Evolutionary conservation across 2,113 vertebrate species (phyloP), one percentile per base, ranked within the genome.

Genomic region (Hiodon tergisus): DNA sequence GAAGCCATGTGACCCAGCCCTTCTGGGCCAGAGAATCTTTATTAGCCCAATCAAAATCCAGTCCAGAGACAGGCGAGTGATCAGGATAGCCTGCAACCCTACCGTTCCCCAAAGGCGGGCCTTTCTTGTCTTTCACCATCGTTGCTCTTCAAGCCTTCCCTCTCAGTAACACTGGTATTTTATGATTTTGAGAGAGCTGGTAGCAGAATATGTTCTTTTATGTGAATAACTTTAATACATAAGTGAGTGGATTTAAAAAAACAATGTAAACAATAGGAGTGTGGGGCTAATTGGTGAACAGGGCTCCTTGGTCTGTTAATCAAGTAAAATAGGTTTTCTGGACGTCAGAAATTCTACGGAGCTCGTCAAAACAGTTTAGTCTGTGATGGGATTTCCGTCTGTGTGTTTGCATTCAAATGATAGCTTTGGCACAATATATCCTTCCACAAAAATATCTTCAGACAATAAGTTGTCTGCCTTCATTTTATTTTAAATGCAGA

Each of bases 51-150:
- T 31, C 31, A 31, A 31, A 85, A 79, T 79, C 71, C 16, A 66
- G 78, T 85, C 86, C 83, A 87, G 84, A 87, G 80, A 71, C 80
- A 17, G 85, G 81, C 79, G 60, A 51, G 77, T 77, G 84, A 87
- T 88, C 82, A 87, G 84, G 88, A 81, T 62, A 65, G 69, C 79
- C 76, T 72, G 69, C 81, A 75, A 70, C 69, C 14, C 69, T 78
- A 61, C 58, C 75, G 77, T 77, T 8, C 76, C 76, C 79, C 79
- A 79, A 80, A 31, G 68, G 66, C 71, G 54, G 67, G 54, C 72
- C 63, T 81, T 81, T 69, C 67, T 16, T 59, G 52, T 9, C 63
- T 81, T 82, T 82, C 82, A 79, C 10, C 16, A 76, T 80, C 75
- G 58, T 13, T 13, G 51, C 71, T 63, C 16, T 46, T 7, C 6